phyloP scores from a whole-genome alignment of 2,113 vertebrate species.

The Hyperopisus bebe region DNA sequence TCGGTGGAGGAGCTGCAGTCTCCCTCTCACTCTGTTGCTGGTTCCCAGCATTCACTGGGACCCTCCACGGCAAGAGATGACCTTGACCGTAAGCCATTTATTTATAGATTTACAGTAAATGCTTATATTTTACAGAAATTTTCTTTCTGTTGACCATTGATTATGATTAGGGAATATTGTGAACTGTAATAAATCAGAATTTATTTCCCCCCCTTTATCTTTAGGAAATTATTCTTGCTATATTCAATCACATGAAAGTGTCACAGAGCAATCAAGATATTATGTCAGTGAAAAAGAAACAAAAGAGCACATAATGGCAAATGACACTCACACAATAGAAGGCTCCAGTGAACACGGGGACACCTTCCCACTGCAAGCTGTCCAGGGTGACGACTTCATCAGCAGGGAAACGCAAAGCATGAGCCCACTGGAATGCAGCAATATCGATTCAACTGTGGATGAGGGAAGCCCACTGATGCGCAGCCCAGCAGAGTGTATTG shows the following conservation, averaged over 20 bases:
- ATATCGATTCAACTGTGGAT: constrained; percentile 40
- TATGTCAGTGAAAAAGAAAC: constrained; percentile 31
- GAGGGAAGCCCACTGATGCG: constrained; percentile 53
- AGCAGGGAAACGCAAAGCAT: constrained; percentile 38
- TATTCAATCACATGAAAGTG: constrained; percentile 35
- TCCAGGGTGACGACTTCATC: constrained; percentile 41
- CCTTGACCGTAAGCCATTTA: not conserved
- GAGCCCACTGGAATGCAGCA: constrained; percentile 41
- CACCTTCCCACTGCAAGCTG: constrained; percentile 30
- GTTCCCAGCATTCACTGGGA: constrained; percentile 56
- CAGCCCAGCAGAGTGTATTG: constrained; percentile 48
- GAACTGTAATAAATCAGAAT: not conserved
- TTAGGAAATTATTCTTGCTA: constrained; percentile 43
- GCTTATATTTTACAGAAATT: not conserved
- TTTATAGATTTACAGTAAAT: not conserved
- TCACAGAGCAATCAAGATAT: constrained; percentile 17
- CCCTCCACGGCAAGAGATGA: constrained; percentile 28
- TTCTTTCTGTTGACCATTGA: not conserved
- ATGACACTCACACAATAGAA: constrained; percentile 39
- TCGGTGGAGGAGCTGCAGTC: constrained; percentile 66
- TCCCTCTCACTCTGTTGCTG: constrained; percentile 52
- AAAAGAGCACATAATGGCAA: constrained; percentile 41
- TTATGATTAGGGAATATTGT: not conserved
- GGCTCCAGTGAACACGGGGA: constrained; percentile 42
- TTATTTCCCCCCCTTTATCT: not conserved